A percentile compares a stretch with the other conserved stretches of the same genome.
These are phyloP conservation scores for Drosophila equinoxialis DNA, from an alignment of 1,140 invertebrate species.

Conservation along the genomic window DNA sequence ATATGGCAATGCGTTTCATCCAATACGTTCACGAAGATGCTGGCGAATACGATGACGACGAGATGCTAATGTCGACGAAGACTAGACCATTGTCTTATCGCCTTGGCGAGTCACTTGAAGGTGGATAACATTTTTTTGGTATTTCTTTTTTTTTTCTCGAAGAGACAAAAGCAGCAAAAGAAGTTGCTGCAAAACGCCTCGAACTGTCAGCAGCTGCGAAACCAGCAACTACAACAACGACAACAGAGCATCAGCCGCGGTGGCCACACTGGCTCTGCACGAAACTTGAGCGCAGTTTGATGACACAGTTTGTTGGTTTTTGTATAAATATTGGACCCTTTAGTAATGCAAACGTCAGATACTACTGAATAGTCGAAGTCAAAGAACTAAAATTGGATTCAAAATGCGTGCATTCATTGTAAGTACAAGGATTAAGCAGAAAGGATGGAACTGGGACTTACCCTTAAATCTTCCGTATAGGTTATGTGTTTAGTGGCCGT, in stretches of 20 bases:
- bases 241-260: conserved; percentile 30
- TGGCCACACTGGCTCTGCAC: conserved; percentile 59
- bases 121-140: conserved; percentile 45
- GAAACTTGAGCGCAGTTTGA: conserved; percentile 75
- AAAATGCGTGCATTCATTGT: conserved; percentile 80
- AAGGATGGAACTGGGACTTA: conserved; percentile 49
- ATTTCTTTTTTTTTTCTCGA: neutral
- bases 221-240: conserved; percentile 21
- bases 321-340: conserved; percentile 74
- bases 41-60: neutral
- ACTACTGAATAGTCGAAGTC: conserved; percentile 65
- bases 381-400: conserved; percentile 70
- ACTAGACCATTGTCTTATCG: conserved; percentile 60
- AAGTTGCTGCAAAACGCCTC: conserved; percentile 64
- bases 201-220: conserved; percentile 21
- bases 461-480: conserved; percentile 33
- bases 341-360: conserved; percentile 66
- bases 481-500: conserved; percentile 75
- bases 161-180: conserved; percentile 72
- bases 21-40: conserved; percentile 12
- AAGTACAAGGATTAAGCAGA: conserved; percentile 46
- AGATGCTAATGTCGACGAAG: conserved; percentile 28
- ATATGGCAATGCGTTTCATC: conserved; percentile 57
- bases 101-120: conserved; percentile 48
- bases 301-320: conserved; percentile 70